Base-by-base conservation (phyloP, 2,113 vertebrate species). In the Xyliphius kryptos region DNA sequence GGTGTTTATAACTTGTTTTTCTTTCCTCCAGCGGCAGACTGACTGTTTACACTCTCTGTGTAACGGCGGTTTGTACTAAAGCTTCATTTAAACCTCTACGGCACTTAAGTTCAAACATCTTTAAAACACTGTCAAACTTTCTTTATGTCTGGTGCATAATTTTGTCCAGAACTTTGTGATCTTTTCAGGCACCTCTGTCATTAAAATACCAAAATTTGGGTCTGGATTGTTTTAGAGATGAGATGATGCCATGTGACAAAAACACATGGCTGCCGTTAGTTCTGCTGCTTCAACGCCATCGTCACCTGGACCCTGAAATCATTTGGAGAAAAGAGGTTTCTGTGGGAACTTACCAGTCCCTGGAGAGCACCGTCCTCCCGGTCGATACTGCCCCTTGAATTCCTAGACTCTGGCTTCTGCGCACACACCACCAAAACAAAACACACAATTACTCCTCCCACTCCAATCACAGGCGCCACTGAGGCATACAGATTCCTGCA, bases 351-450 rank as follows among this genome's bases (percentile, higher is more conserved):
- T 78, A 98, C 95, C 72, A 81, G 91, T 66, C 89, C 83, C 76
- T 92, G 93, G 54, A 92, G 86, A 67, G 82, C 76, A 40, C 90
- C 88, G 16, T 97, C 95, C 68, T 95, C 95, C 3, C 92, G 86
- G 79, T 97, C 95, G 0, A 96, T 87, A 80, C 95, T 97, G 81
- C 94, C 86, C 65, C 94, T 84, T 67, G 93, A 93, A 77, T 94
- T 94, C 85, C 95, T 89, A 76, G 93, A 85, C 1, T 98, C 95
- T 0, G 88, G 83, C 75, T 98, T 97, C 93, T 97, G 60, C 38
- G 63, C 7, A 11, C 5, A 48, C 12, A 9, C 17, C 12, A 53
- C 17, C 21, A 49, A 36, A 38, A 16, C 40, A 12, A 58, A 58
- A 13, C 38, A 22, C 3, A 38, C 6, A 14, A 5, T 2, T 5